Percentiles rank a stretch among this genome's conserved stretches.
Evolutionary conservation across 2,888 invertebrate species (phyloP).

Genomic region (Pterobdella sp.): DNA sequence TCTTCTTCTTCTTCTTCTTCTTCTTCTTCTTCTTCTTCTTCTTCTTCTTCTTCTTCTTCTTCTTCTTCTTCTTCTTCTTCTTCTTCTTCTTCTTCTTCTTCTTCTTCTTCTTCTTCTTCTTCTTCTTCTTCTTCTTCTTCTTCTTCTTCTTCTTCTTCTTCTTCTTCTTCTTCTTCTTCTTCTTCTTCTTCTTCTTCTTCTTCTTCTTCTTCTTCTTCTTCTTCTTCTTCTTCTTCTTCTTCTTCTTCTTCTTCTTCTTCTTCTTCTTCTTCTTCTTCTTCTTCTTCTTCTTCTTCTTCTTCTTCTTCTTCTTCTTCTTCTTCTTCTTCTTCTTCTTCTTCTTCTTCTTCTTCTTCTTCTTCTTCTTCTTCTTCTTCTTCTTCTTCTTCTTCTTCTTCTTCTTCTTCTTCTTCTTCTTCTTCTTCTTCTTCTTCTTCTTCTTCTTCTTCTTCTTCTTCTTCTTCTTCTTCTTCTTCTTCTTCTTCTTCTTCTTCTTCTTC

Average conservation of each 20-base stretch:
- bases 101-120: conserved; percentile 12
- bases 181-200: conserved; percentile 6
- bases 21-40: conserved; percentile 34
- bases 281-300: conserved; percentile 14
- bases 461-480: conserved; percentile 33
- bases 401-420: not conserved
- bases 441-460: conserved; percentile 30
- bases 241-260: conserved; percentile 34
- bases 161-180: conserved; percentile 13
- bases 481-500: conserved; percentile 19
- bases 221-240: conserved; percentile 29
- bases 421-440: conserved; percentile 4
- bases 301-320: conserved; percentile 12
- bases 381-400: conserved; percentile 19
- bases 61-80: conserved; percentile 16
- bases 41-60: not conserved
- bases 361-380: conserved; percentile 14
- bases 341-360: conserved; percentile 36
- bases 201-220: conserved; percentile 3
- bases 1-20: conserved; percentile 31
- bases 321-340: not conserved
- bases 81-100: conserved; percentile 10
- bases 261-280: not conserved
- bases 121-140: conserved; percentile 35
- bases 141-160: conserved; percentile 13